Conservation (phyloP, 2,113 vertebrate genomes). For the Stegostoma tigrinum region DNA sequence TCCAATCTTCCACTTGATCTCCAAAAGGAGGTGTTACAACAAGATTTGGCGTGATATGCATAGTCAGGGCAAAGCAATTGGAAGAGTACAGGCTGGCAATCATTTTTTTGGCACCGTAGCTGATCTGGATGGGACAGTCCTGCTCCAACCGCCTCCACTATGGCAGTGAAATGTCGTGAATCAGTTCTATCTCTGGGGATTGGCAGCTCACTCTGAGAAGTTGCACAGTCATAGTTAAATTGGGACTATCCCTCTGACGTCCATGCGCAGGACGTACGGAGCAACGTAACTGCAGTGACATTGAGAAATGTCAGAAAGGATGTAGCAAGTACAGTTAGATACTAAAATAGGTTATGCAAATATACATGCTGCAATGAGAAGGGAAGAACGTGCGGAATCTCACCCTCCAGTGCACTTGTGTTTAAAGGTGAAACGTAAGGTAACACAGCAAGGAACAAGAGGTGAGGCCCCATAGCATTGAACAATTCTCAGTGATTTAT, state of each 20-base stretch:
- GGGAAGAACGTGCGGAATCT: not conserved
- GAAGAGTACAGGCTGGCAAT: not conserved
- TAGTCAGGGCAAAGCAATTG: no score
- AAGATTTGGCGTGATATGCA: no score
- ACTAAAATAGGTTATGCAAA: conserved; percentile 1
- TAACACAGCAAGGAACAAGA: not conserved
- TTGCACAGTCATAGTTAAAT: not conserved
- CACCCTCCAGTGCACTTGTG: not conserved
- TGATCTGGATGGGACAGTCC: not conserved
- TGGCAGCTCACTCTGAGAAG: not conserved
- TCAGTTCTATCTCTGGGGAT: not conserved
- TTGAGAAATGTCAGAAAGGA: not conserved
- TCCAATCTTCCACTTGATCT: no score
- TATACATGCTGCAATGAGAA: not conserved
- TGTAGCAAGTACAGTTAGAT: not conserved
- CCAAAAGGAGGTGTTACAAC: no score
- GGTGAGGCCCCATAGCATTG: not conserved
- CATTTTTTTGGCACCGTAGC: not conserved
- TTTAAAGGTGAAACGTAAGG: not conserved
- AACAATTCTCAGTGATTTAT: not conserved
- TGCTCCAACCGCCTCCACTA: not conserved
- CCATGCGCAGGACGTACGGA: not conserved
- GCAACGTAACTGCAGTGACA: not conserved
- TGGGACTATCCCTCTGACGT: not conserved
- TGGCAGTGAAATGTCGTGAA: not conserved